These are phyloP conservation scores for Lophochroa leadbeateri DNA, from an alignment of 2,113 vertebrate genomes.

Conservation along the genomic window DNA sequence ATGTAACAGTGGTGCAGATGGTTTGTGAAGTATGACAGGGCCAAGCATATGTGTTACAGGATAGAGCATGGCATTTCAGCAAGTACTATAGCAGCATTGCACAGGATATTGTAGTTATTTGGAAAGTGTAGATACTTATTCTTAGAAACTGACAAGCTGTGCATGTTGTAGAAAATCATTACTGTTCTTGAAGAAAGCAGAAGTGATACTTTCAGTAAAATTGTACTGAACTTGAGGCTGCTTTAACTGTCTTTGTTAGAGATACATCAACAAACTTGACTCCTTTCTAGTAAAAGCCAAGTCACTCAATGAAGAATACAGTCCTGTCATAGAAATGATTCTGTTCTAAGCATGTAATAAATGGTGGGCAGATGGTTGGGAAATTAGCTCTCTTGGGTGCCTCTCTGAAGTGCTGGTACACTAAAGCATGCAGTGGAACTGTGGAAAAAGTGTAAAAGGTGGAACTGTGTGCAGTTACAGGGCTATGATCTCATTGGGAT, in stretches of 20 bases:
- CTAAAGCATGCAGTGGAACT: neutral
- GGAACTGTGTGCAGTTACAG: neutral
- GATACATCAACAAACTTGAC: neutral
- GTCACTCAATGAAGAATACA: neutral
- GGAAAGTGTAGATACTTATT: neutral
- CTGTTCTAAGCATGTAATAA: neutral
- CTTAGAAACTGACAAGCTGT: neutral
- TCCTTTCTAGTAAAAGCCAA: constrained; percentile 29
- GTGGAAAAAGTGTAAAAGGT: neutral
- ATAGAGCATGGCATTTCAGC: neutral
- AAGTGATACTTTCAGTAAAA: constrained; percentile 24
- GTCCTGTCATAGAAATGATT: neutral
- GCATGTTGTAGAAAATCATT: neutral
- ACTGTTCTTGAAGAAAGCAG: constrained; percentile 25
- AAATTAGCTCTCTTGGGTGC: neutral
- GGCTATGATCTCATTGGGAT: neutral
- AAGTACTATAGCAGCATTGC: neutral
- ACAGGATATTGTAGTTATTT: neutral
- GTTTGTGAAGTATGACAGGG: neutral
- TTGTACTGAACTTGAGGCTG: neutral
- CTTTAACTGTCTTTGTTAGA: neutral
- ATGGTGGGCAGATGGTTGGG: neutral
- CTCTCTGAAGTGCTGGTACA: neutral
- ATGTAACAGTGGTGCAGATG: neutral
- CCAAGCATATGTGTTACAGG: neutral